Base-by-base conservation (phyloP, 1,140 invertebrate species). In the Mycetomoellerius zeteki region DNA sequence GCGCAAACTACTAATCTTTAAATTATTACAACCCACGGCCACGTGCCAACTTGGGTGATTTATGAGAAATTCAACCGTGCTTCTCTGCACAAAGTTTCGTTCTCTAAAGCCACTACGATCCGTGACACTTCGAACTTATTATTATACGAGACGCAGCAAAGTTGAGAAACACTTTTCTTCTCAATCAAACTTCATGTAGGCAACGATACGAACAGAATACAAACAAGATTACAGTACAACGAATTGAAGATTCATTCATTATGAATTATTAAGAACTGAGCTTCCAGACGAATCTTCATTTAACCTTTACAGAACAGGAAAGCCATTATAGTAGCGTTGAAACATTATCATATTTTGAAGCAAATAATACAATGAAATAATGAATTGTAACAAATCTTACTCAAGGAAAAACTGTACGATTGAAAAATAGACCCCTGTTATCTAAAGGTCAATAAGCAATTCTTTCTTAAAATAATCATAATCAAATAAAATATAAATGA, bases 11-110 rank as follows among this genome's bases (percentile, higher is more conserved):
- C 10, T n/a, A 30, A 43, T 64, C 43, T 71, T 14, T 37, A 56
- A 81, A 71, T 81, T 71, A 69, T 71, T 81, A 71, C 6, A 43
- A 12, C 3, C 52, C 16, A 82, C 16, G 21, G 50, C 21, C 21
- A 37, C 19, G 67, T 52, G 33, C 24, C 50, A 58, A 47, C 6
- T 72, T 19, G 16, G 2, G 3, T 50, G 33, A 76, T 78, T 64
- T 65, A 47, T 64, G 24, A n/a, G 5, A 75, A 37, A 75, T 47
- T 1, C 21, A 30, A 64, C 12, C n/a, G 27, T 75, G 37, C 12
- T 14, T 52, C 47, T 30, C 37, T 30, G 7, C 14, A 24, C 37
- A 16, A 77, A 77, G 3, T 14, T 43, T 43, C 14, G 10, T 69
- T 19, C 10, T 43, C 33, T 47, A 47, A 67, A 6, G 0, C 5